Evolutionary conservation across 2,888 invertebrate genomes (phyloP), one percentile per base, ranked within the genome.

Genomic region (Glaucopsyche alexis): DNA sequence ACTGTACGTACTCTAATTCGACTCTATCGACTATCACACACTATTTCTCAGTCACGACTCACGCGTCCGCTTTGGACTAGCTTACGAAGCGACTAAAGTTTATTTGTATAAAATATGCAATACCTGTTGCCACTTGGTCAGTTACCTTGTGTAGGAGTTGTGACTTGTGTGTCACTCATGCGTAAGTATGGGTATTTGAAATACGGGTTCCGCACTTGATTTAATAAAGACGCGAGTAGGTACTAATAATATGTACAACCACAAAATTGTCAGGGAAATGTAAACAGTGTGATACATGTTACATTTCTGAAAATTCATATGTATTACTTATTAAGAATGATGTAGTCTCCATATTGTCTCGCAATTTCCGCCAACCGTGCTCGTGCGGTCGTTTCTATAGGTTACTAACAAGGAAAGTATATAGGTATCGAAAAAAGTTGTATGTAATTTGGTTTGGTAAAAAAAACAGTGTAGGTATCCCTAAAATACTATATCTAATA

Each of bases 101-200:
- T 60, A 14, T 60, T 60, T 19, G 55, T 55, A 55, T 14, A 52
- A 19, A 55, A 60, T 60, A 60, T 60, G 29, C 60, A 13, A 60
- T 60, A 60, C 60, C 11, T 29, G 60, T 60, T 29, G 29, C 60
- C 60, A 60, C 60, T 60, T 60, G 29, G 60, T 60, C 60, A 60
- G 60, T 38, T 60, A 60, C 60, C 60, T 60, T 60, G 60, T 47
- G 13, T 47, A 11, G 5, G 47, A 11, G 47, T 13, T 9, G 47
- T 47, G 47, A 9, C 8, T 11, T 47, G 9, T 60, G 19, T 60
- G 60, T 60, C 19, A 11, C 29, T 2, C 11, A 29, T 29, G 60
- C 29, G 60, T 60, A 13, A 60, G 19, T 38, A 38, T 13, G 1
- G 29, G 55, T 16, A 60, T 29, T 60, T 9, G 19, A 29, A 19